Conservation (phyloP, 2,888 invertebrate species). For the Listrodromus nycthemerus region DNA sequence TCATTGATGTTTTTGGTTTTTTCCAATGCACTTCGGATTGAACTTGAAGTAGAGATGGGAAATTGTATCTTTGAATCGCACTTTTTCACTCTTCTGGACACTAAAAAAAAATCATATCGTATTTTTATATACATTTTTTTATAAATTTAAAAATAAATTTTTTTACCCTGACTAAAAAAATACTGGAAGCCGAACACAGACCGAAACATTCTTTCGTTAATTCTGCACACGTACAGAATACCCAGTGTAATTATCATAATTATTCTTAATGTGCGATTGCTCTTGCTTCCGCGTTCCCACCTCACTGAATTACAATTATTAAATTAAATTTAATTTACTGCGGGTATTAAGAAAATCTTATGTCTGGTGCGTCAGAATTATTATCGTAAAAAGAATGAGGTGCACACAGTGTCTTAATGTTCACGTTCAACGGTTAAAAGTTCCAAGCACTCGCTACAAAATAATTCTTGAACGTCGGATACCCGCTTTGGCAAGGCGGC, state of each 20-base stretch:
- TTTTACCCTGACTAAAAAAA: background rate
- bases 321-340: conserved; percentile 59
- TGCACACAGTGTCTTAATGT: background rate
- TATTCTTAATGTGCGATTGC: conserved; percentile 38
- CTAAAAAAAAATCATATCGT: no score
- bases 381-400: conserved; percentile 23
- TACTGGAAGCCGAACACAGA: background rate
- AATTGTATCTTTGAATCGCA: no score
- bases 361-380: conserved; percentile 39
- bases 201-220: background rate
- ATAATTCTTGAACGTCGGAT: background rate
- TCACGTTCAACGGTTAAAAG: background rate
- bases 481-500: background rate
- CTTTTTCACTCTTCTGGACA: no score
- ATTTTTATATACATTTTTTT: no score
- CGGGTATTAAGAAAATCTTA: conserved; percentile 51
- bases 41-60: no score
- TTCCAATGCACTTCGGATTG: no score
- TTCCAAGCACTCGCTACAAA: background rate
- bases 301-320: conserved; percentile 32
- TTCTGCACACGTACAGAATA: background rate
- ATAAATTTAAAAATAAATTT: no score
- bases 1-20: no score
- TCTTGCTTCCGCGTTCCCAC: conserved; percentile 6
- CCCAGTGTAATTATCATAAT: conserved; percentile 16